Conservation (phyloP, 2,888 invertebrate species). For the Macrosiphum euphorbiae region DNA sequence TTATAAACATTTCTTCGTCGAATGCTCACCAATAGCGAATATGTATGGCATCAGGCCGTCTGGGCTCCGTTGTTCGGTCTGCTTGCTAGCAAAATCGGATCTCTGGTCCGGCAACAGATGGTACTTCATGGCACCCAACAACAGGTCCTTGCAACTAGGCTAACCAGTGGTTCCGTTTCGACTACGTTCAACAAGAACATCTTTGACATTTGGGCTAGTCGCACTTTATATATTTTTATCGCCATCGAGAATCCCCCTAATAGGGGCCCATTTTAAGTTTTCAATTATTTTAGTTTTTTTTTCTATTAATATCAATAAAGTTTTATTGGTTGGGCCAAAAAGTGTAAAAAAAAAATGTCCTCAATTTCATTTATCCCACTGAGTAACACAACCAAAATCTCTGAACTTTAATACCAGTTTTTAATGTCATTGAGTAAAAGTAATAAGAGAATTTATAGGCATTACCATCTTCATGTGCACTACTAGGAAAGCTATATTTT, state of each 20-base stretch:
- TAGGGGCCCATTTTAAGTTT: too few species aligned
- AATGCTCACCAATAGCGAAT: slow-evolving; percentile 74
- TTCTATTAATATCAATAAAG: too few species aligned
- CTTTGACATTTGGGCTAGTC: slow-evolving; percentile 76
- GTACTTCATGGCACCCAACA: slow-evolving; percentile 80
- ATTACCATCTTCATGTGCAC: background rate
- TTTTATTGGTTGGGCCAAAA: too few species aligned
- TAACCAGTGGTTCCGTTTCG: slow-evolving; percentile 77
- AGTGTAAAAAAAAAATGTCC: too few species aligned
- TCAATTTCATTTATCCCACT: too few species aligned
- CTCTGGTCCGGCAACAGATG: slow-evolving; percentile 79
- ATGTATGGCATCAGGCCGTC: slow-evolving; percentile 78
- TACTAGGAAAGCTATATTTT: background rate
- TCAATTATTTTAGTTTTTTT: too few species aligned
- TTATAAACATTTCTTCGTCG: background rate
- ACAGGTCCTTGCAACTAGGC: slow-evolving; percentile 76
- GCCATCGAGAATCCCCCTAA: too few species aligned
- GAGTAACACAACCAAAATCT: background rate
- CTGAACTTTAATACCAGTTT: background rate
- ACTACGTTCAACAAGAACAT: slow-evolving; percentile 79
- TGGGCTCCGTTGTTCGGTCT: slow-evolving; percentile 77
- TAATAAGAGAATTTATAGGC: too few species aligned
- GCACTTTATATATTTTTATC: slow-evolving; percentile 69
- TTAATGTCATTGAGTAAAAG: background rate
- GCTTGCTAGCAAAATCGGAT: slow-evolving; percentile 75